Evolutionary conservation across 1,140 invertebrate species (phyloP).

Genomic region (Apis florea): DNA sequence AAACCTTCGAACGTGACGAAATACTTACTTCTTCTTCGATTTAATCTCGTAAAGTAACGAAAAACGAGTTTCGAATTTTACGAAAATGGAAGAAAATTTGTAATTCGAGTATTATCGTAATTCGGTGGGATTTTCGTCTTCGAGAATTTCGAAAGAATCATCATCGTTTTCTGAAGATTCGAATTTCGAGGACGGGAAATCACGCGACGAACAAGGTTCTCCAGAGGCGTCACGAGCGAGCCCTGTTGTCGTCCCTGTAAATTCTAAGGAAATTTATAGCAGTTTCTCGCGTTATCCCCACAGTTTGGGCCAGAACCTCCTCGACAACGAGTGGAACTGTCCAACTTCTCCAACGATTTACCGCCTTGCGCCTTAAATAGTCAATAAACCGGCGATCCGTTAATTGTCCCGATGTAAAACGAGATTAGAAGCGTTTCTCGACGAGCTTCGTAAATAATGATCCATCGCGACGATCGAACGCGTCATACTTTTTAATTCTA

Average conservation of each 20-base stretch:
- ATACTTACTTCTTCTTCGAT: neutral
- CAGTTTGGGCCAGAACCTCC: slow-evolving; percentile 4
- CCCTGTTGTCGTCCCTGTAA: slow-evolving; percentile 46
- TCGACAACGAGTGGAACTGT: slow-evolving; percentile 49
- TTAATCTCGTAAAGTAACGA: too few relatives aligned
- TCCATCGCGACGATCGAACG: neutral
- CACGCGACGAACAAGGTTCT: slow-evolving; percentile 13
- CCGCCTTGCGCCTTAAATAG: slow-evolving; percentile 29
- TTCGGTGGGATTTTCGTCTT: too few relatives aligned
- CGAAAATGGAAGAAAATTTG: too few relatives aligned
- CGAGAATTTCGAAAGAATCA: neutral
- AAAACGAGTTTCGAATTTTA: too few relatives aligned
- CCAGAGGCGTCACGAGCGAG: slow-evolving; percentile 12
- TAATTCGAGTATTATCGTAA: too few relatives aligned
- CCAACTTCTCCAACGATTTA: slow-evolving; percentile 54
- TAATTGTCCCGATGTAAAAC: neutral
- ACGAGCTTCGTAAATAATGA: neutral
- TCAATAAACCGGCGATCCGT: slow-evolving; percentile 43
- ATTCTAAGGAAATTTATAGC: slow-evolving; percentile 57
- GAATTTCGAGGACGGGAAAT: neutral
- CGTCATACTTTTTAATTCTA: too few relatives aligned
- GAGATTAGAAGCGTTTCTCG: neutral
- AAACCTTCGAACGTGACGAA: too few relatives aligned
- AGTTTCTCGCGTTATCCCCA: slow-evolving; percentile 35
- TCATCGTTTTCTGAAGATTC: too few relatives aligned